A percentile compares a stretch with the other conserved stretches of the same genome.
phyloP scores from a whole-genome alignment of 2,113 vertebrate genomes.

The Neoarius graeffei region DNA sequence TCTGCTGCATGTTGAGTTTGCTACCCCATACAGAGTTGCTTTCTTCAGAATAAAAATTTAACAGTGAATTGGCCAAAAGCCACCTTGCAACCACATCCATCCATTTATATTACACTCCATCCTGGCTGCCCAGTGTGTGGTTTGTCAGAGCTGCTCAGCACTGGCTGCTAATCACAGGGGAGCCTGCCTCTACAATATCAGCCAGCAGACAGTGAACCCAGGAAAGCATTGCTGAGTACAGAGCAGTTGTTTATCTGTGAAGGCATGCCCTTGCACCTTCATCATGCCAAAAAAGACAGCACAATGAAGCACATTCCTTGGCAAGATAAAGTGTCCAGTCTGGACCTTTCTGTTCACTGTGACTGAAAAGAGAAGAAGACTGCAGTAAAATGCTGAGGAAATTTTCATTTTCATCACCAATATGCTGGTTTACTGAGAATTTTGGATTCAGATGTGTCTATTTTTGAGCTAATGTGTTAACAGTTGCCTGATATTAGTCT shows the following conservation, averaged over 20 bases:
- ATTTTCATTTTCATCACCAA: background rate
- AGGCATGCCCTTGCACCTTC: constrained; percentile 65
- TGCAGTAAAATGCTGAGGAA: background rate
- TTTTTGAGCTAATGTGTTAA: background rate
- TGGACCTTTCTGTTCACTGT: constrained; percentile 51
- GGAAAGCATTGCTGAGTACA: constrained; percentile 57
- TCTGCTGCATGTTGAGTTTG: background rate
- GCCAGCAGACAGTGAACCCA: constrained; percentile 57
- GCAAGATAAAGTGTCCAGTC: constrained; percentile 66
- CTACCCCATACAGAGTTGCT: background rate
- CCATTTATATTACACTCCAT: constrained; percentile 15
- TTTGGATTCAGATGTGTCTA: constrained; percentile 46
- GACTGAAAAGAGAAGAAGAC: constrained; percentile 51
- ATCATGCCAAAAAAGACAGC: constrained; percentile 60
- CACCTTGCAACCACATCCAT: constrained; percentile 17
- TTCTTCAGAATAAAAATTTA: constrained; percentile 8
- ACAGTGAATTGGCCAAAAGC: constrained; percentile 24
- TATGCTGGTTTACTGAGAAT: background rate
- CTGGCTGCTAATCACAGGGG: constrained; percentile 58
- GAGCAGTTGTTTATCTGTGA: constrained; percentile 67
- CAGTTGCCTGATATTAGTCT: background rate
- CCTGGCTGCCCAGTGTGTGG: constrained; percentile 7
- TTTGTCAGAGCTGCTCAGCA: background rate
- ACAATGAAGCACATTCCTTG: constrained; percentile 47
- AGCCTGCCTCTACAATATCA: constrained; percentile 52